Evolutionary conservation across 2,888 invertebrate species (phyloP).

Genomic region (Ichneumon xanthorius): DNA sequence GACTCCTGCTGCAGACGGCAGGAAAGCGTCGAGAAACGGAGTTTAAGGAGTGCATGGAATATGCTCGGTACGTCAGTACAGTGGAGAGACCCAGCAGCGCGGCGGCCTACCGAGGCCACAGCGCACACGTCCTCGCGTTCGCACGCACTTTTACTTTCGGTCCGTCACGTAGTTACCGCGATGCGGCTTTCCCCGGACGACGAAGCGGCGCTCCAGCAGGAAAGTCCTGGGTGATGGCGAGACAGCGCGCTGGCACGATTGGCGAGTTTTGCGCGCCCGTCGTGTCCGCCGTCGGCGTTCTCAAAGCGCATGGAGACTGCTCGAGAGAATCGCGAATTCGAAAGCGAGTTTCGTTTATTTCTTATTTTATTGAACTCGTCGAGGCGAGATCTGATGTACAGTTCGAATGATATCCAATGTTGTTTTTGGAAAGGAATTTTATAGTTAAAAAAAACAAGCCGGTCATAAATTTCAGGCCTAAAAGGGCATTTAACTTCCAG

Average conservation of each 20-base stretch:
- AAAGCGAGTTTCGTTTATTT: conserved; percentile 10
- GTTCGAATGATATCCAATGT: not conserved
- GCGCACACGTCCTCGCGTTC: conserved; percentile 67
- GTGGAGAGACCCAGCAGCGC: conserved; percentile 42
- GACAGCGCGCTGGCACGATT: conserved; percentile 8
- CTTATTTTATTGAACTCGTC: not conserved
- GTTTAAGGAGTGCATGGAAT: conserved; percentile 8
- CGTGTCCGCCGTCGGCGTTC: conserved; percentile 26
- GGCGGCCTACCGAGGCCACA: conserved; percentile 64
- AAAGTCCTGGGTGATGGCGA: conserved; percentile 47
- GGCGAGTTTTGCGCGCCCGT: conserved; percentile 9
- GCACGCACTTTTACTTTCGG: conserved; percentile 71
- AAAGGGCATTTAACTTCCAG: not conserved
- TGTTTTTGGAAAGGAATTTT: not conserved
- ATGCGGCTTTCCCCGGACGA: conserved; percentile 71
- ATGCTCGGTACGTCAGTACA: not conserved
- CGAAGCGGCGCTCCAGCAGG: conserved; percentile 43
- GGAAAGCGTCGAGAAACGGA: conserved; percentile 42
- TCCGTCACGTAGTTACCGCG: conserved; percentile 68
- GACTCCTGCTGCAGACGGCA: conserved; percentile 1
- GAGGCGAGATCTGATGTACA: not conserved
- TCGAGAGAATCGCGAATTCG: conserved; percentile 21
- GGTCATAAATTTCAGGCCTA: not conserved
- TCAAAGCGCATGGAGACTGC: not conserved
- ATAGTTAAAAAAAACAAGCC: not conserved